These are phyloP conservation scores for Bufo gargarizans DNA, from an alignment of 2,113 vertebrate genomes.

Conservation along the genomic window DNA sequence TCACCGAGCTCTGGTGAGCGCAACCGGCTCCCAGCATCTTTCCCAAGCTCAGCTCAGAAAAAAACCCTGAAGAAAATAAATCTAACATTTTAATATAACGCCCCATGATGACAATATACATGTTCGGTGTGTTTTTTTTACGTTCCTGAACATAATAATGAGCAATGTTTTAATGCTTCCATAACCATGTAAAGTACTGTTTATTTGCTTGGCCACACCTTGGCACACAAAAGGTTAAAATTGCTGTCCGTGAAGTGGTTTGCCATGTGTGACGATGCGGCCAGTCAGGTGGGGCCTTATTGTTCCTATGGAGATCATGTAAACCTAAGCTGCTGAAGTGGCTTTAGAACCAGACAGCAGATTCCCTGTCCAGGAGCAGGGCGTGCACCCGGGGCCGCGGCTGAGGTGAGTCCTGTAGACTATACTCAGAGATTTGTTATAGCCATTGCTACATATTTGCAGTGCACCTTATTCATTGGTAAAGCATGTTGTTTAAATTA, in stretches of 20 bases:
- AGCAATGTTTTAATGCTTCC: no score
- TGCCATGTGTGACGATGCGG: slow-evolving; percentile 1
- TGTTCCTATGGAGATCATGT: slow-evolving; percentile 48
- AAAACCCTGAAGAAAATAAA: no score
- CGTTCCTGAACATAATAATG: no score
- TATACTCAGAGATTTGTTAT: no score
- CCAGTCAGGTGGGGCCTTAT: slow-evolving; percentile 23
- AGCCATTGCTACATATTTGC: no score
- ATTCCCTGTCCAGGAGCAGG: not conserved
- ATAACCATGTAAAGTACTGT: not conserved
- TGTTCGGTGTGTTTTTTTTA: no score
- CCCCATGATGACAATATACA: no score
- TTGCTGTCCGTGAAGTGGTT: not conserved
- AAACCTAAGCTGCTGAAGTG: not conserved
- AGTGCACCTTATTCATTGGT: no score
- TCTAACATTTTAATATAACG: no score
- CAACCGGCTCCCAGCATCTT: no score
- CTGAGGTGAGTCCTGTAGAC: not conserved
- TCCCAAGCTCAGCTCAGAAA: no score
- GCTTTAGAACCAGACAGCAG: not conserved
- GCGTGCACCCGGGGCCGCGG: not conserved
- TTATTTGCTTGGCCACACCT: not conserved
- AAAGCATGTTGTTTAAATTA: not conserved
- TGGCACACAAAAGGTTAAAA: not conserved
- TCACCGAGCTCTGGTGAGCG: no score